phyloP scores from a whole-genome alignment of 2,888 invertebrate genomes.

The Fissipunctia ypsillon region DNA sequence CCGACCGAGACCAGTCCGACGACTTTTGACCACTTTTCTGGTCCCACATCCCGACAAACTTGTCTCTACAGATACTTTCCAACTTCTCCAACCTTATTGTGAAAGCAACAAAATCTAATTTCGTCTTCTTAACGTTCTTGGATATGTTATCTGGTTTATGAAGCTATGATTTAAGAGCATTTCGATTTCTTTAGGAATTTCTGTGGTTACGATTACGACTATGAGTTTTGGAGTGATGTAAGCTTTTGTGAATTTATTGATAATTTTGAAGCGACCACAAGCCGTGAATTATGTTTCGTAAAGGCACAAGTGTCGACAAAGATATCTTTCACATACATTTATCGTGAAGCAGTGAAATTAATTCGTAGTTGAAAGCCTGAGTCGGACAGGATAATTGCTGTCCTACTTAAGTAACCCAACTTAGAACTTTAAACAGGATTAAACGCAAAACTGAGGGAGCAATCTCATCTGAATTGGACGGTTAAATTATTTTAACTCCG shows the following conservation, averaged over 20 bases:
- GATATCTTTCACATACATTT: neutral
- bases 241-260: slow-evolving; percentile 43
- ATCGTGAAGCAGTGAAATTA: slow-evolving; percentile 9
- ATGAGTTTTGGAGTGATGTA: slow-evolving; percentile 68
- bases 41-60: slow-evolving; percentile 72
- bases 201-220: slow-evolving; percentile 72
- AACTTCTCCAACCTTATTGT: slow-evolving; percentile 63
- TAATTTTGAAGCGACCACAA: slow-evolving; percentile 43
- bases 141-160: slow-evolving; percentile 50
- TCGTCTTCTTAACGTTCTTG: slow-evolving; percentile 33
- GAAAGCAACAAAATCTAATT: slow-evolving; percentile 58
- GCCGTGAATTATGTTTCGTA: slow-evolving; percentile 31
- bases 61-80: slow-evolving; percentile 54
- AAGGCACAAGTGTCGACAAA: slow-evolving; percentile 1
- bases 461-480: slow-evolving; percentile 50
- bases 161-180: slow-evolving; percentile 86
- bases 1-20: slow-evolving; percentile 83
- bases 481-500: slow-evolving; percentile 45
- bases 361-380: slow-evolving; percentile 28
- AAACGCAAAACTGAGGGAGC: slow-evolving; percentile 43
- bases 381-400: slow-evolving; percentile 44
- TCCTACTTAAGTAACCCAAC: slow-evolving; percentile 48
- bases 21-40: slow-evolving; percentile 82
- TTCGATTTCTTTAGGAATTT: slow-evolving; percentile 90
- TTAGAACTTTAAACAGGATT: slow-evolving; percentile 54